These are phyloP conservation scores for Sorex fumeus DNA, from an alignment of 2,113 vertebrate genomes.

Conservation along the genomic window DNA sequence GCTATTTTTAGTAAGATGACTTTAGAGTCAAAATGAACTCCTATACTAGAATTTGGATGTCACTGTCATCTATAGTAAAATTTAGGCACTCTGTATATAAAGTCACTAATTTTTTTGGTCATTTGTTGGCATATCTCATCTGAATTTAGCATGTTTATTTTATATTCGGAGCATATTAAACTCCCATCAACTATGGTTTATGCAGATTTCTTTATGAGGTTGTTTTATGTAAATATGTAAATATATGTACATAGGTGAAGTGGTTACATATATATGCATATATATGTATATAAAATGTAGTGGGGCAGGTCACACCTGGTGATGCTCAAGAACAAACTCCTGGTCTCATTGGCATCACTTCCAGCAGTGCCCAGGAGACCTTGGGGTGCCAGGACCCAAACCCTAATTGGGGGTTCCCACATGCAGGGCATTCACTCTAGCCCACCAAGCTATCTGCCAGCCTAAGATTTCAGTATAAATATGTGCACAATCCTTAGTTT, in stretches of 20 bases:
- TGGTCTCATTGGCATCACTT: too few relatives aligned
- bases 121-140: background rate
- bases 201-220: slow-evolving; percentile 32
- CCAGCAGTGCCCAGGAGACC: background rate
- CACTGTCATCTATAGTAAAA: background rate
- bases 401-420: too few relatives aligned
- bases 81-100: background rate
- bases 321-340: background rate
- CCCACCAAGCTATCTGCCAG: too few relatives aligned
- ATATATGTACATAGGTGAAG: background rate
- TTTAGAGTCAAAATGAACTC: background rate
- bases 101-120: background rate
- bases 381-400: background rate
- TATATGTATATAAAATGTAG: too few relatives aligned
- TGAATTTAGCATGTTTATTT: slow-evolving; percentile 53
- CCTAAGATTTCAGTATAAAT: too few relatives aligned
- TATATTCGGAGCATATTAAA: background rate
- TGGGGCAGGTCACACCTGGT: background rate
- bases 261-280: background rate
- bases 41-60: background rate
- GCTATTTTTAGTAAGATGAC: slow-evolving; percentile 42
- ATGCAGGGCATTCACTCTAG: too few relatives aligned
- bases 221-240: too few relatives aligned
- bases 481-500: too few relatives aligned
- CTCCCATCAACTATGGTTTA: background rate